Base-by-base conservation (phyloP, 1,140 invertebrate species). In the Phthorimaea operculella region DNA sequence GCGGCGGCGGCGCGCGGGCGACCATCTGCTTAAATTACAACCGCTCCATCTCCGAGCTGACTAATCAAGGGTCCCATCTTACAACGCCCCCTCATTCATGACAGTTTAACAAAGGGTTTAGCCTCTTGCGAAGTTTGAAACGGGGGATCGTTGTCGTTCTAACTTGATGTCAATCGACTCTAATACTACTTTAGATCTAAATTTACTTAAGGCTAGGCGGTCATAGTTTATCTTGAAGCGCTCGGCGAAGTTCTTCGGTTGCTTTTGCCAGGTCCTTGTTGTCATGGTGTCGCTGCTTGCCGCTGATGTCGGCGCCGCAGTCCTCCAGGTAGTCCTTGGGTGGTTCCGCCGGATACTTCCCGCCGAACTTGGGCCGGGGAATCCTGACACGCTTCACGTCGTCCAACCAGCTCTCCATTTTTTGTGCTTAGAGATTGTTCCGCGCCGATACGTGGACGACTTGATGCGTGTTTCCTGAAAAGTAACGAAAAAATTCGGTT, bases 331-430 rank as follows among this genome's bases (percentile, higher is more conserved):
- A 90, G 74, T 91, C 90, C 74, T 91, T 90, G 33, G 91, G 88
- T 47, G 90, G 90, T 72, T 92, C 89, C 0, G 83, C 84, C 0
- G 89, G 89, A 71, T 88, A 88, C 64, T 90, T 87, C 61, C 87
- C 90, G 58, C 90, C 92, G 71, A 94, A 94, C 87, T 95, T 95
- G 33, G 93, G 93, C 57, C 93, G 88, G 51, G 93, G 93, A 62
- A 95, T 95, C 60, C 91, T 87, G 55, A 94, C 91, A 67, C 91
- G 88, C 83, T 94, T 93, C 28, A 95, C 92, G 72, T 95, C 92
- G 50, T 89, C 90, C 64, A 94, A 80, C 91, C 92, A 94, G 60
- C 92, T 91, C 72, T 94, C 93, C 93, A 94, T 94, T 65, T 64
- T 80, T 54, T 12, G 28, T 9, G 8, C 3, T 4, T 54, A 33